A percentile compares a stretch with the other conserved stretches of the same genome.
Conservation (phyloP, 2,113 vertebrate species). For the Plecturocebus donacophilus region DNA sequence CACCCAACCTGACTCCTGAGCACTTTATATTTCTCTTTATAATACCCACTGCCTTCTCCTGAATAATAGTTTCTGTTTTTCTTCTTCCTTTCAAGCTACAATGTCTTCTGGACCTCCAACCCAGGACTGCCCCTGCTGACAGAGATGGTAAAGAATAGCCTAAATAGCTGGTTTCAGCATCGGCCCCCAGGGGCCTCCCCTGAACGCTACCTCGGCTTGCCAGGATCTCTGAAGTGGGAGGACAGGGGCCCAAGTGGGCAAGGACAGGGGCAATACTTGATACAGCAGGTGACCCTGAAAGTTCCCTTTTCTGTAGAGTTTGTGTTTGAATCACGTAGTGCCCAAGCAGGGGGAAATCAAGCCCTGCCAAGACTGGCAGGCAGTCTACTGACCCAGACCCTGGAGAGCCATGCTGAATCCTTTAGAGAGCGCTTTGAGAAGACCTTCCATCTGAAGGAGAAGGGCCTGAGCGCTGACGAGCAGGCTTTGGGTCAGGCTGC, state of each 20-base stretch:
- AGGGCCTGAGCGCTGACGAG: constrained; percentile 85
- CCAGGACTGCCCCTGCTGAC: constrained; percentile 92
- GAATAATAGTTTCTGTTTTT: constrained; percentile 39
- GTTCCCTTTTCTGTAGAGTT: constrained; percentile 90
- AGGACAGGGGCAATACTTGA: constrained; percentile 85
- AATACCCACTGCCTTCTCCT: not conserved
- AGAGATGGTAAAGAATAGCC: constrained; percentile 90
- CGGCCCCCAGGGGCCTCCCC: constrained; percentile 82
- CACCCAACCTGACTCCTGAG: not conserved
- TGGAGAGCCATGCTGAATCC: constrained; percentile 80
- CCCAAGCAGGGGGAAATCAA: constrained; percentile 67
- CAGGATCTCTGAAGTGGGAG: constrained; percentile 79
- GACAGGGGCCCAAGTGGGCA: constrained; percentile 75
- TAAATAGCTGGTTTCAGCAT: constrained; percentile 89
- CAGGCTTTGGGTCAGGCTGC: constrained; percentile 90
- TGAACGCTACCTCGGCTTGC: constrained; percentile 85
- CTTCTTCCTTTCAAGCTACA: constrained; percentile 86
- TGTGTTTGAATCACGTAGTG: constrained; percentile 93
- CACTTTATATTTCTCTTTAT: not conserved
- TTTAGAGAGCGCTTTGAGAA: constrained; percentile 91
- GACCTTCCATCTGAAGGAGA: constrained; percentile 87
- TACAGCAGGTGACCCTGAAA: constrained; percentile 94
- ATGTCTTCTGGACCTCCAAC: constrained; percentile 88
- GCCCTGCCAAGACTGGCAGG: constrained; percentile 85
- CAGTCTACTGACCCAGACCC: constrained; percentile 81